Conservation (phyloP, 2,888 invertebrate genomes). For the Oxytorus armatus region DNA sequence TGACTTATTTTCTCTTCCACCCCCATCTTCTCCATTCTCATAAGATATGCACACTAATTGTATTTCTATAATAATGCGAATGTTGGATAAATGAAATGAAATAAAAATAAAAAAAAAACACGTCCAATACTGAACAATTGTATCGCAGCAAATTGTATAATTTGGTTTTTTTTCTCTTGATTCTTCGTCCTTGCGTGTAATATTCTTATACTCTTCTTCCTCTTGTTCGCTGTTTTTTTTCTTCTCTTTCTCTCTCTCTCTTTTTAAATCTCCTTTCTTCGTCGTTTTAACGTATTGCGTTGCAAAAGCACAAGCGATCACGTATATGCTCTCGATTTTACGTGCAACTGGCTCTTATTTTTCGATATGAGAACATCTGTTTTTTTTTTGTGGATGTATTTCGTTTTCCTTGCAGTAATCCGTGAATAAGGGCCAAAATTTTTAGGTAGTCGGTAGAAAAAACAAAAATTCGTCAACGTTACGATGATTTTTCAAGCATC, state of each 20-base stretch:
- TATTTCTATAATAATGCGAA: conserved; percentile 46
- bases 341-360: conserved; percentile 47
- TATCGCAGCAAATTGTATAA: conserved; percentile 52
- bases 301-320: conserved; percentile 56
- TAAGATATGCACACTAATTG: conserved; percentile 50
- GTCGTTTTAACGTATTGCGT: conserved; percentile 18
- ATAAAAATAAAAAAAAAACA: conserved; percentile 56
- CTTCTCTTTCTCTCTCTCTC: neutral
- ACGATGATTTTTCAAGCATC: conserved; percentile 4
- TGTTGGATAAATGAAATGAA: no score
- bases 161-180: neutral
- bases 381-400: conserved; percentile 13
- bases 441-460: conserved; percentile 20
- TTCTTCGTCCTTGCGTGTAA: neutral
- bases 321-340: conserved; percentile 29
- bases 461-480: conserved; percentile 50
- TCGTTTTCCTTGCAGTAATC: conserved; percentile 26
- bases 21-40: neutral
- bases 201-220: neutral
- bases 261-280: conserved; percentile 18
- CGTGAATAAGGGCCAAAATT: conserved; percentile 37
- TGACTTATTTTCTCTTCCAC: conserved; percentile 10
- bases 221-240: neutral
- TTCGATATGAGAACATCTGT: conserved; percentile 55
- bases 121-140: no score